These are phyloP conservation scores for Lepidotrigona ventralis DNA, from an alignment of 1,140 invertebrate genomes.

Conservation along the genomic window DNA sequence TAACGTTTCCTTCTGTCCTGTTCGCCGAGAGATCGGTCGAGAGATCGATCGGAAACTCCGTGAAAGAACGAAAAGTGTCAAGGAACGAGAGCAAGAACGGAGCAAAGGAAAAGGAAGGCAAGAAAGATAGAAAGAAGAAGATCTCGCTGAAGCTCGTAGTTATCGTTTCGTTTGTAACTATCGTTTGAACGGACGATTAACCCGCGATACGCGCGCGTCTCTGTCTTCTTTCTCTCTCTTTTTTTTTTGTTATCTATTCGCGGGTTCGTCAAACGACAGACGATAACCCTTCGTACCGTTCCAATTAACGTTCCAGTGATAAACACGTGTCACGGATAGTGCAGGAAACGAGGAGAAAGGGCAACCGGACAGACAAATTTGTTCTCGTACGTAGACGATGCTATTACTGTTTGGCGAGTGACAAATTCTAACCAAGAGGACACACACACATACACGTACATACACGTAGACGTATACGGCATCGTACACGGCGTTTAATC, in stretches of 20 bases:
- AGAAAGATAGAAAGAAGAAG: not conserved
- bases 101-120: not conserved
- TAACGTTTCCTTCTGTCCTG: too few species aligned
- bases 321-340: constrained; percentile 31
- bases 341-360: not conserved
- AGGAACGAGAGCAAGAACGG: not conserved
- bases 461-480: too few species aligned
- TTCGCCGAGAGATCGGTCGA: not conserved
- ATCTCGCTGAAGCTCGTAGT: too few species aligned
- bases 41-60: constrained; percentile 1
- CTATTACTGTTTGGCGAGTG: not conserved
- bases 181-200: constrained; percentile 14
- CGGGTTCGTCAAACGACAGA: not conserved
- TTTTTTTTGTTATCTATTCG: not conserved
- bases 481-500: not conserved
- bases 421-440: not conserved
- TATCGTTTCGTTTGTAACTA: not conserved
- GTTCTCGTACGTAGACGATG: constrained; percentile 17
- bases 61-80: not conserved
- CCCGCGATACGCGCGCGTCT: constrained; percentile 8
- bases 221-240: not conserved
- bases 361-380: not conserved
- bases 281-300: not conserved
- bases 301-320: constrained; percentile 19
- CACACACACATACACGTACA: not conserved